These are phyloP conservation scores for Cryptocephalus moraei DNA, from an alignment of 2,888 invertebrate genomes.

Conservation along the genomic window DNA sequence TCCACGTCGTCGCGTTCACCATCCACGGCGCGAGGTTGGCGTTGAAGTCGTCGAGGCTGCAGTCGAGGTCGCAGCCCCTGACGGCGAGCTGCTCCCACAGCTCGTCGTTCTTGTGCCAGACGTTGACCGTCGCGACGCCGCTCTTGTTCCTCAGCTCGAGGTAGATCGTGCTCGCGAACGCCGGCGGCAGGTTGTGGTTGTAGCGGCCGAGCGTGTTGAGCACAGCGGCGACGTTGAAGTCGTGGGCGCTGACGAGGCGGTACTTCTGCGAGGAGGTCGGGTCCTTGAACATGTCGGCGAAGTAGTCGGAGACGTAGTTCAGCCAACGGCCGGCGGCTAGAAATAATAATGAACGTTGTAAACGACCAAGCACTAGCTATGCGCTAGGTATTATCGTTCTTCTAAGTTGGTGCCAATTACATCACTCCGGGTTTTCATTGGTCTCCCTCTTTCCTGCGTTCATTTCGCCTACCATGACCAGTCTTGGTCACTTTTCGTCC, in stretches of 20 bases:
- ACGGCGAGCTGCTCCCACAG: conserved; percentile 2
- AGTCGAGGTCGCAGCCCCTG: conserved; percentile 6
- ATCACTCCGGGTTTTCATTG: too few species aligned
- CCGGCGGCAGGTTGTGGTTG: neutral
- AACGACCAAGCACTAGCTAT: too few species aligned
- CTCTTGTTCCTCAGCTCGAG: conserved; percentile 35
- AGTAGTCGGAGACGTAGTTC: conserved; percentile 4
- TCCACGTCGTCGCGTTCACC: conserved; percentile 1
- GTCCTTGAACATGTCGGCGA: conserved; percentile 4
- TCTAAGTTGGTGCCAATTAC: too few species aligned
- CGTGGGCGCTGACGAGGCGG: conserved; percentile 3
- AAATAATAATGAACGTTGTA: neutral
- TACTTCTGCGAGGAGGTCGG: conserved; percentile 1
- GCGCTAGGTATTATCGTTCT: too few species aligned
- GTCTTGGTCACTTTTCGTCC: too few species aligned
- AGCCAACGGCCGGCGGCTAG: conserved; percentile 6
- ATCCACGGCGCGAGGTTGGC: conserved; percentile 1
- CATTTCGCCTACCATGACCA: too few species aligned
- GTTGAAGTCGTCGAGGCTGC: conserved; percentile 6
- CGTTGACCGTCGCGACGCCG: conserved; percentile 4
- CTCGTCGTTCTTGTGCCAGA: conserved; percentile 8
- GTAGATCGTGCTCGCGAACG: conserved; percentile 1
- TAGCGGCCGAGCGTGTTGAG: conserved; percentile 2
- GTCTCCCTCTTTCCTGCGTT: too few species aligned
- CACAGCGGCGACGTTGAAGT: conserved; percentile 1